phyloP scores from a whole-genome alignment of 2,888 invertebrate genomes.

The Glaucopsyche alexis region DNA sequence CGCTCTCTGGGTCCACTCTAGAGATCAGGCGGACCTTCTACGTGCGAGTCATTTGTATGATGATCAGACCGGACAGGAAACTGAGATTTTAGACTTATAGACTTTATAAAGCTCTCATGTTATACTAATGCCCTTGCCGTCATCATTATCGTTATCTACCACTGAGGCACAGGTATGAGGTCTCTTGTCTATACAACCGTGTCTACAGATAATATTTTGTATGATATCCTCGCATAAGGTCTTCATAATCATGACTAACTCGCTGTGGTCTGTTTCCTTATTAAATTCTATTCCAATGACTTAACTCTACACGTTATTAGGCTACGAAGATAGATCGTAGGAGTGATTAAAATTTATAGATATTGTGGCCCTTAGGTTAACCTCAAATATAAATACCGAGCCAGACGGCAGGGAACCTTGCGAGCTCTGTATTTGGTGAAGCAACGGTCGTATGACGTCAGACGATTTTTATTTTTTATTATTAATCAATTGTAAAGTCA shows the following conservation, averaged over 20 bases:
- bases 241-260: too few species aligned
- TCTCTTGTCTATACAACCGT: too few species aligned
- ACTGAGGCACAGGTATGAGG: too few species aligned
- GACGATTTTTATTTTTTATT: slow-evolving; percentile 19
- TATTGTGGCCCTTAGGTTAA: slow-evolving; percentile 17
- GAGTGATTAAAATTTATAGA: slow-evolving; percentile 14
- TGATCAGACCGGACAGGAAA: background rate
- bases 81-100: too few species aligned
- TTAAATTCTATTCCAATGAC: background rate
- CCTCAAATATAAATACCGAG: slow-evolving; percentile 26
- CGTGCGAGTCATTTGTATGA: background rate
- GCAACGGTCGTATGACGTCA: slow-evolving; percentile 25
- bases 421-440: slow-evolving; percentile 26
- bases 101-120: too few species aligned
- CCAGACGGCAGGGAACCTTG: slow-evolving; percentile 13
- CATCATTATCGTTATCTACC: too few species aligned
- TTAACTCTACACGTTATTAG: background rate
- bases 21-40: slow-evolving; percentile 16
- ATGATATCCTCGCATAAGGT: too few species aligned
- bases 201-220: too few species aligned
- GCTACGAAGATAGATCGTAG: background rate
- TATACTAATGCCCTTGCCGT: too few species aligned
- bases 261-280: background rate
- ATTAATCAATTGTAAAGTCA: slow-evolving; percentile 31
- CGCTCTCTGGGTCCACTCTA: slow-evolving; percentile 44